These are phyloP conservation scores for Muntiacus reevesi DNA, from an alignment of 2,113 vertebrate species.

Conservation along the genomic window DNA sequence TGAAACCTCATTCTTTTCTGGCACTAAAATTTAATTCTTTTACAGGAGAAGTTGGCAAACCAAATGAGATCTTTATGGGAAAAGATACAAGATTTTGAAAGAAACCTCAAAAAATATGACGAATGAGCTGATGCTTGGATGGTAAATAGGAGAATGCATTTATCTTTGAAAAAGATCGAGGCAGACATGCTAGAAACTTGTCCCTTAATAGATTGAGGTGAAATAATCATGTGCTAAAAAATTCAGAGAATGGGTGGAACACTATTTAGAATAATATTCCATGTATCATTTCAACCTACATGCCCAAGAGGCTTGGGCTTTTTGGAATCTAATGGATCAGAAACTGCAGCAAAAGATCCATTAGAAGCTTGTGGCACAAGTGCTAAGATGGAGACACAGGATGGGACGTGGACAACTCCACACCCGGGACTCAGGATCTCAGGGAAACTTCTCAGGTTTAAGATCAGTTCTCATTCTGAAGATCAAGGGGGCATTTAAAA, in stretches of 20 bases:
- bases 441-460: not conserved
- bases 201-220: not conserved
- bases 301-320: too few relatives aligned
- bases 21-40: not conserved
- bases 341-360: too few relatives aligned
- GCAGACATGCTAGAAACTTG: not conserved
- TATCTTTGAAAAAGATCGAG: not conserved
- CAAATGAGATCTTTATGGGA: not conserved
- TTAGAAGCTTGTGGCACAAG: too few relatives aligned
- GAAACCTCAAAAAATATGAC: not conserved
- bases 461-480: not conserved
- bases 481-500: too few relatives aligned
- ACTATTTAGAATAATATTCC: not conserved
- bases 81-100: not conserved
- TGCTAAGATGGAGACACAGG: not conserved
- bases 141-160: not conserved
- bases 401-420: accelerated
- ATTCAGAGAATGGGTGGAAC: not conserved
- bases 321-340: not conserved
- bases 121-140: not conserved
- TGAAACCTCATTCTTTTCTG: not conserved
- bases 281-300: not conserved
- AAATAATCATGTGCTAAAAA: too few relatives aligned
- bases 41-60: not conserved
- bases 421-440: not conserved